phyloP scores from a whole-genome alignment of 2,888 invertebrate species.

The Spodoptera littoralis region DNA sequence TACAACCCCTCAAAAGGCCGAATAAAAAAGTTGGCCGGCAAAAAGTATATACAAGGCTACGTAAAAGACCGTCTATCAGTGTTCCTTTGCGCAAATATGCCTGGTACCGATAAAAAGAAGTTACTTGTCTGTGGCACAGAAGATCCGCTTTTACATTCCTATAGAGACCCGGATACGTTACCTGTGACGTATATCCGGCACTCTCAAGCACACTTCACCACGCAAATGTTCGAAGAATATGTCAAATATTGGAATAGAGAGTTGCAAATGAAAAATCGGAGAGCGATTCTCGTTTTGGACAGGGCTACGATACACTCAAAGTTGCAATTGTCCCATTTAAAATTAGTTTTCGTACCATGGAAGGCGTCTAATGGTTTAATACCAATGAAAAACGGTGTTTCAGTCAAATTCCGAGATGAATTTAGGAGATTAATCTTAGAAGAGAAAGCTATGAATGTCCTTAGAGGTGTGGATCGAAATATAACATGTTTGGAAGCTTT shows the following conservation, averaged over 20 bases:
- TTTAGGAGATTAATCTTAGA: conserved; percentile 63
- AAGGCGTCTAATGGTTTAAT: conserved; percentile 66
- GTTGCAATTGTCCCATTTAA: conserved; percentile 65
- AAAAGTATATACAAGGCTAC: conserved; percentile 69
- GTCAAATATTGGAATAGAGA: conserved; percentile 69
- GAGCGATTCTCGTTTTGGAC: conserved; percentile 64
- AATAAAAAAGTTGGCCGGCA: conserved; percentile 65
- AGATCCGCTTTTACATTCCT: conserved; percentile 65
- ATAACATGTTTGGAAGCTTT: conserved; percentile 68
- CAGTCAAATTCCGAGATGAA: conserved; percentile 61
- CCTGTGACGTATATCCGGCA: conserved; percentile 69
- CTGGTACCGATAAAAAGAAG: conserved; percentile 66
- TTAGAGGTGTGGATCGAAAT: conserved; percentile 64
- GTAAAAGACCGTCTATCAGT: conserved; percentile 66
- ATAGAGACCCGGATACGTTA: conserved; percentile 62
- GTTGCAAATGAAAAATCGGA: conserved; percentile 56
- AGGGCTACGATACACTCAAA: conserved; percentile 70
- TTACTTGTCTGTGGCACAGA: conserved; percentile 68
- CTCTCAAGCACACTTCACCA: conserved; percentile 67
- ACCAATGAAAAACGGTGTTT: conserved; percentile 69
- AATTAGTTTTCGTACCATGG: conserved; percentile 70
- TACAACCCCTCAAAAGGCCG: conserved; percentile 70
- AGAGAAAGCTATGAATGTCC: conserved; percentile 64
- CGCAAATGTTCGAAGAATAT: conserved; percentile 69
- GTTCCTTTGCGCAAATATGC: conserved; percentile 68